These are phyloP conservation scores for Hydrocynus forskahlii DNA, from an alignment of 2,797 vertebrate genomes.

Conservation along the genomic window DNA sequence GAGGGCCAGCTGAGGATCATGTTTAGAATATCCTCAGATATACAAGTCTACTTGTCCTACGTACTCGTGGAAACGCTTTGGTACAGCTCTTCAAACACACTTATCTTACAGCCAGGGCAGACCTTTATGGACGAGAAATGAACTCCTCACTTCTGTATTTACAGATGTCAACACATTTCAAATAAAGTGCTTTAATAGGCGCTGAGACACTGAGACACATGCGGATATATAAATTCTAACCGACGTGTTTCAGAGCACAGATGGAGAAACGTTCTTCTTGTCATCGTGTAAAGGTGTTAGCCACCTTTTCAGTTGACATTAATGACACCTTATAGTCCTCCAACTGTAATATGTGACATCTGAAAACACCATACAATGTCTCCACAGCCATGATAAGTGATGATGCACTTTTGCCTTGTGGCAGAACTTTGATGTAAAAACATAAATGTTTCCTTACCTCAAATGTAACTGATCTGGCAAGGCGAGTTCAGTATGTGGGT, in stretches of 20 bases:
- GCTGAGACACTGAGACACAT: not conserved
- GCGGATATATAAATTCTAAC: not conserved
- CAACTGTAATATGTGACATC: not conserved
- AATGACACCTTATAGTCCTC: not conserved
- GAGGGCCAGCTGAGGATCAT: not conserved
- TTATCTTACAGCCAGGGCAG: conserved; percentile 8
- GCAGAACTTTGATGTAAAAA: not conserved
- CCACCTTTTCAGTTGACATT: not conserved
- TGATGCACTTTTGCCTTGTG: not conserved
- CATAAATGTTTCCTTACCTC: too few relatives aligned
- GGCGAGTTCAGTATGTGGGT: too few relatives aligned
- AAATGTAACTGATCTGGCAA: too few relatives aligned
- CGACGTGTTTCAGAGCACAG: not conserved
- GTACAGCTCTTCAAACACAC: conserved; percentile 22
- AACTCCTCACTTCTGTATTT: not conserved
- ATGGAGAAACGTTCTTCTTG: not conserved
- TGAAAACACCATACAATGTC: not conserved
- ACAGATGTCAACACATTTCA: not conserved
- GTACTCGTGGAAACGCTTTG: not conserved
- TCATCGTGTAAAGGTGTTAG: not conserved
- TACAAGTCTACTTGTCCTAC: not conserved
- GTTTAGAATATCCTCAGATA: conserved; percentile 6
- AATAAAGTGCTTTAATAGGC: conserved; percentile 2
- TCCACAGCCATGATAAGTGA: not conserved
- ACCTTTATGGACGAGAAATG: not conserved